Conservation (phyloP, 2,113 vertebrate genomes). For the Phaethornis superciliosus region DNA sequence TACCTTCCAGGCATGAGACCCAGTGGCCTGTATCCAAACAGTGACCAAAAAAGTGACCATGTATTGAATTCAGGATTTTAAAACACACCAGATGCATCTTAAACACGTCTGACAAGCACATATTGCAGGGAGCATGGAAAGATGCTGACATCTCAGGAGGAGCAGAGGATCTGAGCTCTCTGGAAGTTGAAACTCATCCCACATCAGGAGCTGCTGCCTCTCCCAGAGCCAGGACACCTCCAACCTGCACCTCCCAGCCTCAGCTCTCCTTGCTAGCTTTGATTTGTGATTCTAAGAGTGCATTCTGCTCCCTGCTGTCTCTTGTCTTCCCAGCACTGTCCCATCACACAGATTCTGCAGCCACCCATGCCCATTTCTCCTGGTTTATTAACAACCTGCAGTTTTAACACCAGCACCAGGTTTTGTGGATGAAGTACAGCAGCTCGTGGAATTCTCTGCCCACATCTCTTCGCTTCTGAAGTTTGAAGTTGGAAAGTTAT, state of each 20-base stretch:
- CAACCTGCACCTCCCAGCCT: neutral
- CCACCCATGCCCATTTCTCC: neutral
- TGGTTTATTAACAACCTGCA: neutral
- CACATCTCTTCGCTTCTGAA: neutral
- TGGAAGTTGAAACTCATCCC: neutral
- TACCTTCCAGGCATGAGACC: neutral
- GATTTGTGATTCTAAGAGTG: neutral
- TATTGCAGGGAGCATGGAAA: neutral
- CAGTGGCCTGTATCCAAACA: neutral
- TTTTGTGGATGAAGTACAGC: neutral
- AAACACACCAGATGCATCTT: neutral
- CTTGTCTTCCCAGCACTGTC: neutral
- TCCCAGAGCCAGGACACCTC: neutral
- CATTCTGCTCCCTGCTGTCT: conserved; percentile 3
- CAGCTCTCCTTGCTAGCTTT: neutral
- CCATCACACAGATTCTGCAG: neutral
- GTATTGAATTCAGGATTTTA: neutral
- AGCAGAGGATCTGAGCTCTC: neutral
- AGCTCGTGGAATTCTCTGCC: neutral
- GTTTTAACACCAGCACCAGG: neutral
- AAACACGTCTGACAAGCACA: neutral
- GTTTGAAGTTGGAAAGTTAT: neutral
- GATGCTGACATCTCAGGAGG: neutral
- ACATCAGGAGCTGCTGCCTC: neutral
- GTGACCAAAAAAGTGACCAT: neutral